These are phyloP conservation scores for Scolanthus callimorphus DNA, from an alignment of 92 coral and sea anemone genomes.

Conservation along the genomic window DNA sequence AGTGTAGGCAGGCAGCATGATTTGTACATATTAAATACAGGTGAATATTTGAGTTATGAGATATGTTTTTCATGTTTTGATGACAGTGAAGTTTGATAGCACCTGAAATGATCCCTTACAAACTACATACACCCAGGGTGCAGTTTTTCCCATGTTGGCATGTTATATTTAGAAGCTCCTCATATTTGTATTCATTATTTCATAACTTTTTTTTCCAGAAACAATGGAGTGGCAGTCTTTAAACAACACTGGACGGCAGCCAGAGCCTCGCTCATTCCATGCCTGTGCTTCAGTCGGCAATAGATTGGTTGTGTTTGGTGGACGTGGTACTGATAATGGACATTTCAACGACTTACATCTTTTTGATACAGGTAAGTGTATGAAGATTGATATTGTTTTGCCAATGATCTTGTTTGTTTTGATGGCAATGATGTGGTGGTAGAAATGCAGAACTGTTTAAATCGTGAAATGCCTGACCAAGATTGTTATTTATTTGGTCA, in stretches of 20 bases:
- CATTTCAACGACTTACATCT: constrained; percentile 68
- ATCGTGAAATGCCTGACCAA: too few relatives aligned
- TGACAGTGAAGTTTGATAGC: too few relatives aligned
- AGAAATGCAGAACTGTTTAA: too few relatives aligned
- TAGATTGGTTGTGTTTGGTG: constrained; percentile 74
- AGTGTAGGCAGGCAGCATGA: constrained; percentile 72
- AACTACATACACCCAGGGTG: too few relatives aligned
- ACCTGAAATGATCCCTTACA: too few relatives aligned
- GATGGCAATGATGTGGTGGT: too few relatives aligned
- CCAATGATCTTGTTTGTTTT: too few relatives aligned
- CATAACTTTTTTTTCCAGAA: constrained; percentile 15
- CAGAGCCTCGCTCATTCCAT: constrained; percentile 83
- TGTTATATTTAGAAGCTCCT: not conserved
- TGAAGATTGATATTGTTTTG: too few relatives aligned
- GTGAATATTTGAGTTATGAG: too few relatives aligned
- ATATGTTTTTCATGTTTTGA: too few relatives aligned
- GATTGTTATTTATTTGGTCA: not conserved
- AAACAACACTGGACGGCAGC: constrained; percentile 57
- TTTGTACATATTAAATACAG: constrained; percentile 52
- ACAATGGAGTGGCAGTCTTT: constrained; percentile 57
- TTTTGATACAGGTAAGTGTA: constrained; percentile 54
- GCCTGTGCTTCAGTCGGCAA: constrained; percentile 58
- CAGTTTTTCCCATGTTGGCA: not conserved
- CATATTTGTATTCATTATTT: not conserved
- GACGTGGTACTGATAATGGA: constrained; percentile 52